These are phyloP conservation scores for Pammene aurita DNA, from an alignment of 2,888 invertebrate species.

Conservation along the genomic window DNA sequence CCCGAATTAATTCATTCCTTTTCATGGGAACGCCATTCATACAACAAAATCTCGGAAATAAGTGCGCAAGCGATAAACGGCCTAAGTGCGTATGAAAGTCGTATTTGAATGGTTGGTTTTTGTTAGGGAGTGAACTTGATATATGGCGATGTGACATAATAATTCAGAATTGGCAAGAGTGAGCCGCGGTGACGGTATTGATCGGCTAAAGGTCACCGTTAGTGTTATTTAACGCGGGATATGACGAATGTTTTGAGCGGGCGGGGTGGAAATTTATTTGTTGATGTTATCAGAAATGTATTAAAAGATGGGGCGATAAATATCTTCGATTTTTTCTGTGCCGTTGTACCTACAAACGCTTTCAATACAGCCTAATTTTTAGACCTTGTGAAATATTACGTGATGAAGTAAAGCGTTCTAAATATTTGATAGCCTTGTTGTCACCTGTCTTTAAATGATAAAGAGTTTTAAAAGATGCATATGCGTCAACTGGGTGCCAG, in stretches of 20 bases:
- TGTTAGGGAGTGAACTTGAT: not conserved
- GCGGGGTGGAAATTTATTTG: slow-evolving; percentile 1
- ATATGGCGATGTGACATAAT: slow-evolving; percentile 47
- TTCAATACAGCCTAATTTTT: no score
- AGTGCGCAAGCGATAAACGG: slow-evolving; percentile 14
- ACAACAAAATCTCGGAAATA: slow-evolving; percentile 12
- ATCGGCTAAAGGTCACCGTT: slow-evolving; percentile 2
- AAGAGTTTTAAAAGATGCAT: no score
- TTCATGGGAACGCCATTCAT: slow-evolving; percentile 21
- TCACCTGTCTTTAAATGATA: no score
- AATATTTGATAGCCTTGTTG: no score
- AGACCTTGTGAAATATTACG: no score
- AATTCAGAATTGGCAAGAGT: slow-evolving; percentile 49
- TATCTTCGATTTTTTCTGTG: not conserved
- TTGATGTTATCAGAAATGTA: not conserved
- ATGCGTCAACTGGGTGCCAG: no score
- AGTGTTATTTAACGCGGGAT: slow-evolving; percentile 2
- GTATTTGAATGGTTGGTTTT: not conserved
- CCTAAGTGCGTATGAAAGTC: not conserved
- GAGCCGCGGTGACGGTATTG: slow-evolving; percentile 34
- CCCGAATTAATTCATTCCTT: slow-evolving; percentile 32
- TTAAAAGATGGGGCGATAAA: not conserved
- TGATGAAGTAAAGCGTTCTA: no score
- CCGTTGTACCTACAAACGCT: no score
- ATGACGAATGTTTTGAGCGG: slow-evolving; percentile 4